These are phyloP conservation scores for Andricus curvator DNA, from an alignment of 2,888 invertebrate genomes.

Conservation along the genomic window DNA sequence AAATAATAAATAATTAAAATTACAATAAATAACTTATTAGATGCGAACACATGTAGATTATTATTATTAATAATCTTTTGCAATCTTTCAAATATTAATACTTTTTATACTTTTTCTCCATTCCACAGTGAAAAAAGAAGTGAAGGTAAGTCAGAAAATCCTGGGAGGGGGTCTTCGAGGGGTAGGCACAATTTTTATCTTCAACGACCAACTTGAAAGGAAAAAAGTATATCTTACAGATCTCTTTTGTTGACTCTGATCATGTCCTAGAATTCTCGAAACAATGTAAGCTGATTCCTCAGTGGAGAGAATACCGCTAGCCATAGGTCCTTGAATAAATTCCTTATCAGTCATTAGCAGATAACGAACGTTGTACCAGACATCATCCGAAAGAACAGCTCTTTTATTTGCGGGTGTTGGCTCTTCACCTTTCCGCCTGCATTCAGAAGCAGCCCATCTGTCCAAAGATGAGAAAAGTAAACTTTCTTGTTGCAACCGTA, in stretches of 20 bases:
- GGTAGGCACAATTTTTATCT: not conserved
- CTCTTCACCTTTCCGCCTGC: conserved; percentile 80
- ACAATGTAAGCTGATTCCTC: conserved; percentile 78
- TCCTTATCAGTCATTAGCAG: conserved; percentile 84
- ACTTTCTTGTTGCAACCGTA: conserved; percentile 83
- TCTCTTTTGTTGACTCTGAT: not conserved
- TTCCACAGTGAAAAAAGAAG: too few relatives aligned
- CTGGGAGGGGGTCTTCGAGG: too few relatives aligned
- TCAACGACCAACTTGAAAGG: not conserved
- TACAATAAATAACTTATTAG: too few relatives aligned
- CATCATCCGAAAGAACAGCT: conserved; percentile 77
- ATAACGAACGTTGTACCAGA: conserved; percentile 83
- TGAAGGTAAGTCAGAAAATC: too few relatives aligned
- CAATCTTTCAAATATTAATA: too few relatives aligned
- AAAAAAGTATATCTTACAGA: not conserved
- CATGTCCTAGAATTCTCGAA: conserved; percentile 67
- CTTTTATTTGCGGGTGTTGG: conserved; percentile 80
- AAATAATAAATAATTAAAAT: too few relatives aligned
- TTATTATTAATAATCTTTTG: too few relatives aligned
- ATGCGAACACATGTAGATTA: too few relatives aligned
- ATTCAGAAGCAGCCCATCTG: conserved; percentile 82
- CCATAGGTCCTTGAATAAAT: conserved; percentile 81
- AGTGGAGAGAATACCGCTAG: conserved; percentile 80
- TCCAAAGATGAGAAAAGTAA: conserved; percentile 83
- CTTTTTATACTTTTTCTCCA: too few relatives aligned